These are phyloP conservation scores for Chionoecetes opilio DNA, from an alignment of 1,140 invertebrate genomes.

Conservation along the genomic window DNA sequence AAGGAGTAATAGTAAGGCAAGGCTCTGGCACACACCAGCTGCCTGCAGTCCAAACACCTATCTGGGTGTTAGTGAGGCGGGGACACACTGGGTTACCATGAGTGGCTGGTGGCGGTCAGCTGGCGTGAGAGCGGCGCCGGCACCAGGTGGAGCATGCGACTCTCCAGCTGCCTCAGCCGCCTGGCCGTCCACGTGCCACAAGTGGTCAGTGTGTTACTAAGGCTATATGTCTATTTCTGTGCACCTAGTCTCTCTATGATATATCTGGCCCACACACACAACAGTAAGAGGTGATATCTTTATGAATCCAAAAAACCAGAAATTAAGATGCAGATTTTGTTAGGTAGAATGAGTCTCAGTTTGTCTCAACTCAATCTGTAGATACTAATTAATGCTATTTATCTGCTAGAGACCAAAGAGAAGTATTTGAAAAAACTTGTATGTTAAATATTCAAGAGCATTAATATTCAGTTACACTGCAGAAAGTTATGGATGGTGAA, in stretches of 20 bases:
- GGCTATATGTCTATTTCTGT: constrained; percentile 50
- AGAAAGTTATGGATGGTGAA: no score
- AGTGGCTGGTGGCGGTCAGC: constrained; percentile 72
- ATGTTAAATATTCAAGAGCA: neutral
- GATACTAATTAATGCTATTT: neutral
- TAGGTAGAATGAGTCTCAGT: no score
- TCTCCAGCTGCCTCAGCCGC: constrained; percentile 79
- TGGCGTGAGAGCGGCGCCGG: constrained; percentile 70
- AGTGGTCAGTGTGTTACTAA: constrained; percentile 64
- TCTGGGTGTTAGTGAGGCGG: constrained; percentile 65
- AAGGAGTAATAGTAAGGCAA: constrained; percentile 38
- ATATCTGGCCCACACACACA: constrained; percentile 37
- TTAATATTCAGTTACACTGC: neutral
- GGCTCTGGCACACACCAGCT: constrained; percentile 67
- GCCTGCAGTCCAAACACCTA: constrained; percentile 57
- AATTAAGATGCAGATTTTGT: neutral
- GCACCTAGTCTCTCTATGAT: constrained; percentile 38
- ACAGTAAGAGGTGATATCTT: constrained; percentile 23
- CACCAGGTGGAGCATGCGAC: constrained; percentile 79
- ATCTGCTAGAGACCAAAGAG: neutral
- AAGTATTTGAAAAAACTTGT: neutral
- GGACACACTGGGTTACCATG: constrained; percentile 72
- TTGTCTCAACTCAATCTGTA: no score
- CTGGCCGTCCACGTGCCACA: constrained; percentile 76
- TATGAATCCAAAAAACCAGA: neutral